A percentile compares a stretch with the other conserved stretches of the same genome.
Conservation (phyloP, 2,888 invertebrate species). For the Dynastes grantii region DNA sequence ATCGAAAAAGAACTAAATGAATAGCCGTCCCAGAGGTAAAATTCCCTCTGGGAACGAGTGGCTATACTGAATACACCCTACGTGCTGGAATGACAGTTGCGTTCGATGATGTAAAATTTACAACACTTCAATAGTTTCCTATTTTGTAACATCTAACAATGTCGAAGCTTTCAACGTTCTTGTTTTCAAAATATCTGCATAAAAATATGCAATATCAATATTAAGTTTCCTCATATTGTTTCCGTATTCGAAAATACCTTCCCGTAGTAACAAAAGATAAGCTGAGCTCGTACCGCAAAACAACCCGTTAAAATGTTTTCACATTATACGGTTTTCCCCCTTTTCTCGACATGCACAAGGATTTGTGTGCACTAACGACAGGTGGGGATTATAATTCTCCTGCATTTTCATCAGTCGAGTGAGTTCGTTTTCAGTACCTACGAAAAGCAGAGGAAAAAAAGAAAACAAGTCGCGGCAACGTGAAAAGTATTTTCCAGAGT, state of each 20-base stretch:
- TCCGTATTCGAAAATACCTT: neutral
- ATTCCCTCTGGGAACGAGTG: too few relatives aligned
- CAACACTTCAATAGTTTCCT: too few relatives aligned
- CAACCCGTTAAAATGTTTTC: slow-evolving; percentile 36
- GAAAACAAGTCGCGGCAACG: slow-evolving; percentile 41
- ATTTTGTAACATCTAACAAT: too few relatives aligned
- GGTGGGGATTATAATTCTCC: slow-evolving; percentile 48
- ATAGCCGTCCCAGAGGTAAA: too few relatives aligned
- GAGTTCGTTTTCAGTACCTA: slow-evolving; percentile 44
- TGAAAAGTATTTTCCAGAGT: slow-evolving; percentile 53
- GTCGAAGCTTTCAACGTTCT: too few relatives aligned
- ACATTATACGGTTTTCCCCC: slow-evolving; percentile 34
- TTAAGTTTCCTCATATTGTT: neutral
- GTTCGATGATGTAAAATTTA: too few relatives aligned
- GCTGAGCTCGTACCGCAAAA: slow-evolving; percentile 13
- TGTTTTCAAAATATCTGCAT: too few relatives aligned
- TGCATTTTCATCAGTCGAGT: slow-evolving; percentile 48
- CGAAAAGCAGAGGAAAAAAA: slow-evolving; percentile 36
- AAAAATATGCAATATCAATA: neutral
- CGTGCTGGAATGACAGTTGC: too few relatives aligned
- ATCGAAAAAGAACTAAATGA: too few relatives aligned
- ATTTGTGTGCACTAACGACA: slow-evolving; percentile 43
- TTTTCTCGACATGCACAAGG: slow-evolving; percentile 35
- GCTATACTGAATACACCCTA: too few relatives aligned
- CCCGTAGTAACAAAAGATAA: slow-evolving; percentile 5